Evolutionary conservation across 2,888 invertebrate genomes (phyloP).

Genomic region (Smittia aterrima): DNA sequence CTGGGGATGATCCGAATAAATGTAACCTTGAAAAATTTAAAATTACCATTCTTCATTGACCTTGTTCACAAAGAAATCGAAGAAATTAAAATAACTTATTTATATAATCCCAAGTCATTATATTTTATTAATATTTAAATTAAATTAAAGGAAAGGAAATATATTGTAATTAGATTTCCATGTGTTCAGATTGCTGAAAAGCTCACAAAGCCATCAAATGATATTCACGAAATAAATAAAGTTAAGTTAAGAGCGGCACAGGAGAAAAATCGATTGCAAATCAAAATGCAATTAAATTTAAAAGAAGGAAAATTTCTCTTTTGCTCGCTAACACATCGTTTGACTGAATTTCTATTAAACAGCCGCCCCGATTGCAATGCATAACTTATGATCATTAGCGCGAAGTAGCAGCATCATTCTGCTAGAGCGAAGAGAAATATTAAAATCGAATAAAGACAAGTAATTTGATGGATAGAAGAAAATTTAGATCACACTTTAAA

Average conservation of each 20-base stretch:
- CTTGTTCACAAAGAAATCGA: no score
- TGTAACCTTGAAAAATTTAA: not conserved
- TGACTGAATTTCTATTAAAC: constrained; percentile 14
- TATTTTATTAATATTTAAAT: constrained; percentile 30
- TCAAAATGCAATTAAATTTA: constrained; percentile 34
- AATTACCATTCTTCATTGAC: no score
- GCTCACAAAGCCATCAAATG: constrained; percentile 10
- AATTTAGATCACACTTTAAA: not conserved
- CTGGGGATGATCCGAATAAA: not conserved
- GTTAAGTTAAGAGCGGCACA: not conserved
- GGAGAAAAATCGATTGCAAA: constrained; percentile 32
- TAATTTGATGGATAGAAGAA: constrained; percentile 5
- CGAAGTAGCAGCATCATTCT: not conserved
- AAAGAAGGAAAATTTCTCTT: constrained; percentile 2
- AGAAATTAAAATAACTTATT: no score
- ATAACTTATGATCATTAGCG: constrained; percentile 29
- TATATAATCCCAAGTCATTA: no score
- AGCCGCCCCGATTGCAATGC: not conserved
- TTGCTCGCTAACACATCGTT: not conserved
- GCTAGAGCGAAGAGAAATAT: not conserved
- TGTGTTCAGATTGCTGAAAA: not conserved
- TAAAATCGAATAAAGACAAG: constrained; percentile 32
- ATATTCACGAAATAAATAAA: constrained; percentile 9
- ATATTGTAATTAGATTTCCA: constrained; percentile 40
- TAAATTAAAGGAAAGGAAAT: constrained; percentile 34